Base-by-base conservation (phyloP, 2,113 vertebrate species). In the Heteronetta atricapilla region DNA sequence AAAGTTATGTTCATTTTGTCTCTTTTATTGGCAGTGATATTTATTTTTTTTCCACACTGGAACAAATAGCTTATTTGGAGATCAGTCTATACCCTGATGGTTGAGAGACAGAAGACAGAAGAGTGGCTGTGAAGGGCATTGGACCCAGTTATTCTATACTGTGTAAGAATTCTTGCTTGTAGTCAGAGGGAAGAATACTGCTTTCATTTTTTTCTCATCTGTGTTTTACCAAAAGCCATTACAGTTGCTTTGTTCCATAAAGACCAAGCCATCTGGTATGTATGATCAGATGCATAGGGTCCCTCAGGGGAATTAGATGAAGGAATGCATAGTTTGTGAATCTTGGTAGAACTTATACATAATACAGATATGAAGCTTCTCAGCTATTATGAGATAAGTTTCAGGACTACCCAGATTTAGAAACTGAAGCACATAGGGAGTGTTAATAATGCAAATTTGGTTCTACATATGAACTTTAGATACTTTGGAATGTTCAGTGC, bases 241-340 rank as follows among this genome's bases (percentile, higher is more conserved):
- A 16, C 4, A 1, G 55, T 66, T 91, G 46, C 82, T 90, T 70
- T 88, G 19, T 80, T 91, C 88, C 64, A 55, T 81, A 83, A 93
- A 91, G 82, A 88, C 14, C n/a, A 77, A 80, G 46, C 92, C 96
- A 95, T 94, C 90, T 96, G 76, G 76, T 90, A 77, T 55, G 33
- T 67, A 53, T 22, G 63, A 91, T 88, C 55, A 62, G 63, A 90
- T 86, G 55, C 46, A 67, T 40, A 55, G 25, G 11, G n/a, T 50
- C 40, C 72, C 59, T 73, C 78, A 66, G 72, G 82, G 75, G 59
- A 83, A 90, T 69, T 69, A 80, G 59, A 90, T 94, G 90, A 90
- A 90, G 72, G 70, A 94, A 94, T 80, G 40, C 55, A 48, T 53
- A 58, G 79, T 40, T 93, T 82, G 72, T 83, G 72, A 83, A 50